These are phyloP conservation scores for Botrylloides violaceus DNA, from an alignment of 23 tunicate genomes.

Conservation along the genomic window DNA sequence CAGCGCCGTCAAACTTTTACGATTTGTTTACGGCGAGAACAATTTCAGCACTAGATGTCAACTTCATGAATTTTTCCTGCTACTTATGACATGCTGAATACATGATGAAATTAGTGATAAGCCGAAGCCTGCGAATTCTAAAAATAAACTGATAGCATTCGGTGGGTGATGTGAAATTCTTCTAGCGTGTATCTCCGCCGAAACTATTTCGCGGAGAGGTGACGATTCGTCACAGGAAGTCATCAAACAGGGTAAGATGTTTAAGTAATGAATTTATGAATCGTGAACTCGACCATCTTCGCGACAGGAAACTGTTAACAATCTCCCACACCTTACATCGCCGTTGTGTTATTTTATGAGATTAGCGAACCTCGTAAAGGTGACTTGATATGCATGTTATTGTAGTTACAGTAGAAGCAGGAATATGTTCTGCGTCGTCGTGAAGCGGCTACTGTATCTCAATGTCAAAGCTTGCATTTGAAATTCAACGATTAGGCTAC, in stretches of 20 bases:
- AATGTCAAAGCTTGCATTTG: too few species aligned
- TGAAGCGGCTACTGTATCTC: too few species aligned
- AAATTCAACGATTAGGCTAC: too few species aligned
- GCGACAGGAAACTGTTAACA: too few species aligned
- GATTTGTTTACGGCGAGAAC: background rate
- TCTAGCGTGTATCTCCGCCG: background rate
- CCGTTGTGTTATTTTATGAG: too few species aligned
- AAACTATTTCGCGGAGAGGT: background rate
- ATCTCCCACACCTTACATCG: too few species aligned
- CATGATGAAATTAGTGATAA: background rate
- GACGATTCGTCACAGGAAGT: background rate
- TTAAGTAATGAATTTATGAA: too few species aligned
- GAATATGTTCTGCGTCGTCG: too few species aligned
- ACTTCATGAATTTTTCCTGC: background rate
- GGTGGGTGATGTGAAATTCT: background rate
- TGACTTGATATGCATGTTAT: too few species aligned
- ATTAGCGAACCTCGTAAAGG: too few species aligned
- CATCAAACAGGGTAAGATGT: background rate
- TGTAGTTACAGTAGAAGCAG: too few species aligned
- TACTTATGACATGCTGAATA: background rate
- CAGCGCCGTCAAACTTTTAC: background rate
- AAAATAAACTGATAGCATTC: background rate
- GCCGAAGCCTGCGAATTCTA: background rate
- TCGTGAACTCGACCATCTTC: too few species aligned
- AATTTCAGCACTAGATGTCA: background rate